Evolutionary conservation across 2,113 vertebrate genomes (phyloP).

Genomic region (Balaeniceps rex): DNA sequence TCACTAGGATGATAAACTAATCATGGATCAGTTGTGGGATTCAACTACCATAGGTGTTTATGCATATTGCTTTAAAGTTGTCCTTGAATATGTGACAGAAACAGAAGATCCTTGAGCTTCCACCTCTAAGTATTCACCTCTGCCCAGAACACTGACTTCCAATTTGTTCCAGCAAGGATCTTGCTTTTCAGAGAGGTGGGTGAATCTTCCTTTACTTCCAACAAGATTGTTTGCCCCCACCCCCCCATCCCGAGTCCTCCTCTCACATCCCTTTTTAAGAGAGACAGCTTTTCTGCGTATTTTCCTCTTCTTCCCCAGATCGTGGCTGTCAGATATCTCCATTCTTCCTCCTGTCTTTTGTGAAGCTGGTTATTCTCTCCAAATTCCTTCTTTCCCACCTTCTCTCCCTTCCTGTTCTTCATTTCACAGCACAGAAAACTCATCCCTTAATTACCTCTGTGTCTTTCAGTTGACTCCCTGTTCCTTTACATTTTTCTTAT

Average conservation of each 20-base stretch:
- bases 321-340: background rate
- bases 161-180: background rate
- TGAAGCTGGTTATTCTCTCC: background rate
- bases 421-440: background rate
- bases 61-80: background rate
- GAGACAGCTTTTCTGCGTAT: background rate
- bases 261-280: background rate
- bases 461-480: background rate
- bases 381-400: background rate
- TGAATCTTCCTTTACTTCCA: background rate
- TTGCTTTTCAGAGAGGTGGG: background rate
- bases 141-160: background rate
- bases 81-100: background rate
- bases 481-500: background rate
- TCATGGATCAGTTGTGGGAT: background rate
- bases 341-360: background rate
- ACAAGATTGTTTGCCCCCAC: background rate
- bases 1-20: background rate
- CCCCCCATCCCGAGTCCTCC: accelerated
- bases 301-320: background rate
- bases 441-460: background rate
- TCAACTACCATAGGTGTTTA: background rate
- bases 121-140: background rate
- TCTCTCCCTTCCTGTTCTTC: background rate
- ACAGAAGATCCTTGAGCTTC: background rate